Evolutionary conservation across 1,140 invertebrate species (phyloP).

Genomic region (Cotesia chilonis): DNA sequence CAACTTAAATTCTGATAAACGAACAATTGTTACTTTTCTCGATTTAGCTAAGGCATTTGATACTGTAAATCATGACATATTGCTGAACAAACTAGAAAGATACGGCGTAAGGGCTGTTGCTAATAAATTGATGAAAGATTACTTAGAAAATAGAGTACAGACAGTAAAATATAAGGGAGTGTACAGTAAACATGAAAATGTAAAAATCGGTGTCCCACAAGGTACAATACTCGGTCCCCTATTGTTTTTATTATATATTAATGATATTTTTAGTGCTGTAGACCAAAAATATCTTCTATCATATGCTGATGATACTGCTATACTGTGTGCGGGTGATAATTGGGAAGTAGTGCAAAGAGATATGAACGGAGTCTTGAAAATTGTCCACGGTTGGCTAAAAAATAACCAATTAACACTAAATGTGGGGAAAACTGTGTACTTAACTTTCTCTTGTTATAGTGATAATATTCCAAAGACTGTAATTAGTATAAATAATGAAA

Average conservation of each 20-base stretch:
- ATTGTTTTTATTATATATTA: not conserved
- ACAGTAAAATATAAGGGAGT: not conserved
- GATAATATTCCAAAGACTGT: too few relatives aligned
- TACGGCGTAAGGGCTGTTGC: not conserved
- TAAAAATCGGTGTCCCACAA: not conserved
- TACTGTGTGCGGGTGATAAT: not conserved
- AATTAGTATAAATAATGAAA: too few relatives aligned
- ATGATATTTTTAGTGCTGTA: not conserved
- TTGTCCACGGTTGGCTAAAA: not conserved
- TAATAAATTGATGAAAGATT: constrained; percentile 1
- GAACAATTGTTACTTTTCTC: too few relatives aligned
- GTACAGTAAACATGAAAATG: not conserved
- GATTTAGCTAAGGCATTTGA: too few relatives aligned
- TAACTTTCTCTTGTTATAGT: too few relatives aligned
- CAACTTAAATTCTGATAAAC: constrained; percentile 4
- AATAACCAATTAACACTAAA: not conserved
- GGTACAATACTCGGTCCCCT: not conserved
- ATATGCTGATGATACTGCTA: constrained; percentile 1
- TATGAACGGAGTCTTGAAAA: not conserved
- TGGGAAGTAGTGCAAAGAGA: not conserved
- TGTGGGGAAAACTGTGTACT: not conserved
- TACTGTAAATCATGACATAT: too few relatives aligned
- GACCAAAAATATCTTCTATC: not conserved
- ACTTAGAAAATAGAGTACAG: not conserved
- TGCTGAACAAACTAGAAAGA: too few relatives aligned